Conservation (phyloP, 2,113 vertebrate genomes). For the Apteryx owenii region DNA sequence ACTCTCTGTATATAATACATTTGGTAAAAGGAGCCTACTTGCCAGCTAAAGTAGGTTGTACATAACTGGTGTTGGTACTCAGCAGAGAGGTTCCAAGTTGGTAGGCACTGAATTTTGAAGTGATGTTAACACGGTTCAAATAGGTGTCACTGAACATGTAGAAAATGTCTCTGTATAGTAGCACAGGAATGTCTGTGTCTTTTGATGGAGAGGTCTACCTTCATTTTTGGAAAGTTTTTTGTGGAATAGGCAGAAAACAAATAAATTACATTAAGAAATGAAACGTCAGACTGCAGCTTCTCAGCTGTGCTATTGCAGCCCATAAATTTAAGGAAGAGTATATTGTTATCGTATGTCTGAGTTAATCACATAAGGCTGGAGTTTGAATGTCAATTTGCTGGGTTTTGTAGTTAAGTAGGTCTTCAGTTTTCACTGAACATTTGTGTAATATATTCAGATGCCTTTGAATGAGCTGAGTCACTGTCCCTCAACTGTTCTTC, state of each 20-base stretch:
- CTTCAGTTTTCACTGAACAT: not conserved
- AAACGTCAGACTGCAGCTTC: not conserved
- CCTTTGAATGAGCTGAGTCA: not conserved
- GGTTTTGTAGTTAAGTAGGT: not conserved
- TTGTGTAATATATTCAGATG: not conserved
- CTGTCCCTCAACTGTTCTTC: not conserved
- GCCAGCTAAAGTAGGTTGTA: not conserved
- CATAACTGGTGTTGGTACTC: not conserved
- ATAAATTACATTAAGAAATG: not conserved
- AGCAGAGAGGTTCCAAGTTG: not conserved
- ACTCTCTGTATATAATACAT: not conserved
- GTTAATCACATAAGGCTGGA: not conserved
- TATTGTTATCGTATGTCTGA: not conserved
- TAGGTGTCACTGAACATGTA: not conserved
- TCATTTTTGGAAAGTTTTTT: not conserved
- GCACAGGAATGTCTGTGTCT: not conserved
- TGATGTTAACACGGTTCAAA: not conserved
- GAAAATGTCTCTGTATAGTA: not conserved
- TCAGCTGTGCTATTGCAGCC: not conserved
- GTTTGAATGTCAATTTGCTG: not conserved
- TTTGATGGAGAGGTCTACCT: not conserved
- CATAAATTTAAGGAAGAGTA: not conserved
- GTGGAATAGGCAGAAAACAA: not conserved
- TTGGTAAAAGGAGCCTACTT: not conserved
- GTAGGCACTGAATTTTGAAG: not conserved